These are phyloP conservation scores for Pyrocephalus nanus DNA, from an alignment of 2,797 vertebrate species.

Conservation along the genomic window DNA sequence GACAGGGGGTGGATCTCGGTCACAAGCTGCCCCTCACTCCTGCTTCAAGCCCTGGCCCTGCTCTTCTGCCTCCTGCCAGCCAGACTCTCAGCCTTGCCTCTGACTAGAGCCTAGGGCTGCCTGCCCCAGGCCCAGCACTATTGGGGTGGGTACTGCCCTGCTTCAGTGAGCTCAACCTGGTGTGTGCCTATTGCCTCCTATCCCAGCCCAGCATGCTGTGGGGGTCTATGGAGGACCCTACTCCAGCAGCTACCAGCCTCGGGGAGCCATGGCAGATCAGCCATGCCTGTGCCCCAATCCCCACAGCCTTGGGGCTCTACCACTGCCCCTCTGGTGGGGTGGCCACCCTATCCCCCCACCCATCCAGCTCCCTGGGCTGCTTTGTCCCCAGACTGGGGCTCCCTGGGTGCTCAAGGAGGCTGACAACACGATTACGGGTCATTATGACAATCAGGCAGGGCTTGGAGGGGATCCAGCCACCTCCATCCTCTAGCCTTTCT, in stretches of 20 bases:
- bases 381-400: background rate
- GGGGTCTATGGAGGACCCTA: background rate
- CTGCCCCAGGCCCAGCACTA: background rate
- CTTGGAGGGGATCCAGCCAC: background rate
- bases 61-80: background rate
- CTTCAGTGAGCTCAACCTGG: background rate
- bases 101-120: fast-evolving
- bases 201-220: background rate
- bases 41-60: background rate
- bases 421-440: background rate
- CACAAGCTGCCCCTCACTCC: background rate
- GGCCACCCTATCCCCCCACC: background rate
- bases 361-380: background rate
- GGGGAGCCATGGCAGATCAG: background rate
- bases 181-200: background rate
- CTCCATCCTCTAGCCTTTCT: background rate
- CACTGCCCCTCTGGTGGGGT: fast-evolving
- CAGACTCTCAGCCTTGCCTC: fast-evolving
- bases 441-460: background rate
- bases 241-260: background rate
- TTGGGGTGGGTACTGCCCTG: no score
- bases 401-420: fast-evolving
- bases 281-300: background rate
- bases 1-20: no score
- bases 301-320: background rate